phyloP scores from a whole-genome alignment of 2,113 vertebrate species.

The Eleginops maclovinus region DNA sequence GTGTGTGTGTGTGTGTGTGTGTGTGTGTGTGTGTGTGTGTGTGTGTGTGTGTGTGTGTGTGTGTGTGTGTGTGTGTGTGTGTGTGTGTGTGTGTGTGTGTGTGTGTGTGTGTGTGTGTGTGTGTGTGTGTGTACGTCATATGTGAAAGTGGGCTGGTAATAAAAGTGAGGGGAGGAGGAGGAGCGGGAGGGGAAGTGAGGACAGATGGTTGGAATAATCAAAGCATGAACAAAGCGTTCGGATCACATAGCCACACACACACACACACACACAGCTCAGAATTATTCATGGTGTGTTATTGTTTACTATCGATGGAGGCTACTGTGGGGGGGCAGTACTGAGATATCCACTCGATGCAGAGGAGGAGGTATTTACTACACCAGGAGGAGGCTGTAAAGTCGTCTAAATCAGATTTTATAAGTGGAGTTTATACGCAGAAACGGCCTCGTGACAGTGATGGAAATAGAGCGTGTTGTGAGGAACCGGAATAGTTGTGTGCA shows the following conservation, averaged over 20 bases:
- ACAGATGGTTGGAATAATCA: slow-evolving; percentile 70
- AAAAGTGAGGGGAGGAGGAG: slow-evolving; percentile 40
- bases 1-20: neutral
- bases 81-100: neutral
- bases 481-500: slow-evolving; percentile 18
- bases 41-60: neutral
- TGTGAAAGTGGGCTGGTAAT: slow-evolving; percentile 55
- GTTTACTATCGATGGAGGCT: neutral
- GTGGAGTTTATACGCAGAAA: slow-evolving; percentile 40
- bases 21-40: neutral
- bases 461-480: slow-evolving; percentile 61
- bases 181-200: slow-evolving; percentile 37
- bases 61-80: slow-evolving; percentile 10
- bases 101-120: neutral
- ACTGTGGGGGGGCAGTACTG: slow-evolving; percentile 13
- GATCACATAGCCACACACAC: slow-evolving; percentile 14
- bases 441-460: slow-evolving; percentile 48
- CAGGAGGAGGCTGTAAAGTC: slow-evolving; percentile 51
- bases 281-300: neutral
- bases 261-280: neutral
- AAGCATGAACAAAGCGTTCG: slow-evolving; percentile 45
- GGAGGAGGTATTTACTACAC: slow-evolving; percentile 25
- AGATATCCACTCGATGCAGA: slow-evolving; percentile 41
- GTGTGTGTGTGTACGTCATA: slow-evolving; percentile 33
- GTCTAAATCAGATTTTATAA: slow-evolving; percentile 65